Evolutionary conservation across 2,797 vertebrate genomes (phyloP), one percentile per base, ranked within the genome.

Genomic region (Eulemur rubriventer): DNA sequence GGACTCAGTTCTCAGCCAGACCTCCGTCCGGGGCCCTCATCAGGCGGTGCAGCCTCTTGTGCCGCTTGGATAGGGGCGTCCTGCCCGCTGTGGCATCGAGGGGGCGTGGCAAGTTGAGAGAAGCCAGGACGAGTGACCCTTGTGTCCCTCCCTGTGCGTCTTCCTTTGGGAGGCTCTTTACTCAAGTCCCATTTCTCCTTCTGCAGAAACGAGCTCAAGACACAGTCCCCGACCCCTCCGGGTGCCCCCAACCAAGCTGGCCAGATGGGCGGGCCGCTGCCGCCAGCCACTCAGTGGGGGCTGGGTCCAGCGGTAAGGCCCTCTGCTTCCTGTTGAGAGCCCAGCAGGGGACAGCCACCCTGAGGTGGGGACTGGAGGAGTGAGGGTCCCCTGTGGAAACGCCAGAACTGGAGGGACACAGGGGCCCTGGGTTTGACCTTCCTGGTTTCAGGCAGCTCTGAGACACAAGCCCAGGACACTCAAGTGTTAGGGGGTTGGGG

Each of bases 301-400:
- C 92, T 99, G 99, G 99, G 97, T 97, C 92, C 98, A 98, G 96
- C 98, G 98, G 99, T 99, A 97, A 98, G 98, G 95, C 50, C 57
- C 35, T 35, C 55, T 33, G 0, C 55, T 38, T 38, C 55, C 41
- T 41, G 14, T 13, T 7, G 22, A 22, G 57, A 22, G 35, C 26
- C 41, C 41, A 1, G 14, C 50, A 24, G 52, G 76, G 81, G 10
- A 1, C 0, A 0, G 57, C 38, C 50, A n/a, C 20, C 1, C 14
- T 4, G 0, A 1, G 17, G 67, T 24, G 69, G 38, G 50, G 52
- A 4, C 48, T 22, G 17, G 70, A 38, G 59, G 52, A 26, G 57
- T 24, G 50, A 55, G 52, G 46, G 63, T n/a, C 18, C 24, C 20
- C 50, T 24, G 17, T 4, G 72, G 89, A 80, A 59, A 16, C 6